A percentile compares a stretch with the other conserved stretches of the same genome.
Evolutionary conservation across 1,140 invertebrate genomes (phyloP).

Genomic region (Bombus waltoni): DNA sequence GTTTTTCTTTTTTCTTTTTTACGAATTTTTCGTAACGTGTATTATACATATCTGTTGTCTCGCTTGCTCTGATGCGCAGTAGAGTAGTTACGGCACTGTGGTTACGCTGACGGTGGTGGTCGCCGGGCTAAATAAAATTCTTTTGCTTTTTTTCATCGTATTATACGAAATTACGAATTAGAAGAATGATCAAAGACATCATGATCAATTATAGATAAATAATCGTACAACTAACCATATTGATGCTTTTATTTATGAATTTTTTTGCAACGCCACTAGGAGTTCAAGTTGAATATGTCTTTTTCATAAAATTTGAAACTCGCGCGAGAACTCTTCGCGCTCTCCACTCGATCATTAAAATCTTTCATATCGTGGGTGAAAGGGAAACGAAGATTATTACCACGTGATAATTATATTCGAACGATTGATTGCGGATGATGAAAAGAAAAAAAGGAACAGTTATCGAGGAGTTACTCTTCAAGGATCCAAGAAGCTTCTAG

Average conservation of each 20-base stretch:
- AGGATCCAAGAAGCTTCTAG: slow-evolving; percentile 19
- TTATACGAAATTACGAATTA: not conserved
- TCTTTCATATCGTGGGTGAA: not conserved
- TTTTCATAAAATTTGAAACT: not conserved
- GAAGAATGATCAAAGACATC: not conserved
- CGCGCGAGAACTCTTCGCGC: not conserved
- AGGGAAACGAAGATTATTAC: slow-evolving; percentile 1
- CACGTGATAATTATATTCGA: not conserved
- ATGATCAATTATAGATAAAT: too few relatives aligned
- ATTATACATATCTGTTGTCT: slow-evolving; percentile 5
- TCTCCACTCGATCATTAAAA: not conserved
- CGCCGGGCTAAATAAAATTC: not conserved
- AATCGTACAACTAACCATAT: not conserved
- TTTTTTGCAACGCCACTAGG: not conserved
- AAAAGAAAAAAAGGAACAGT: not conserved
- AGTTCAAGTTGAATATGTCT: not conserved
- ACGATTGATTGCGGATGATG: not conserved
- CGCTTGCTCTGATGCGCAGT: slow-evolving; percentile 13
- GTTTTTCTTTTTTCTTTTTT: not conserved
- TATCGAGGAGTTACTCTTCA: not conserved
- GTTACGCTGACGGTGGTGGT: slow-evolving; percentile 40
- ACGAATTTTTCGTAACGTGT: not conserved
- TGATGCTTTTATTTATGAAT: slow-evolving; percentile 10
- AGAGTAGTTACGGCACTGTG: slow-evolving; percentile 28
- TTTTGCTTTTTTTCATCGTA: not conserved